Evolutionary conservation across 2,113 vertebrate species (phyloP), one percentile per base, ranked within the genome.

Genomic region (Eudyptes chrysolophus): DNA sequence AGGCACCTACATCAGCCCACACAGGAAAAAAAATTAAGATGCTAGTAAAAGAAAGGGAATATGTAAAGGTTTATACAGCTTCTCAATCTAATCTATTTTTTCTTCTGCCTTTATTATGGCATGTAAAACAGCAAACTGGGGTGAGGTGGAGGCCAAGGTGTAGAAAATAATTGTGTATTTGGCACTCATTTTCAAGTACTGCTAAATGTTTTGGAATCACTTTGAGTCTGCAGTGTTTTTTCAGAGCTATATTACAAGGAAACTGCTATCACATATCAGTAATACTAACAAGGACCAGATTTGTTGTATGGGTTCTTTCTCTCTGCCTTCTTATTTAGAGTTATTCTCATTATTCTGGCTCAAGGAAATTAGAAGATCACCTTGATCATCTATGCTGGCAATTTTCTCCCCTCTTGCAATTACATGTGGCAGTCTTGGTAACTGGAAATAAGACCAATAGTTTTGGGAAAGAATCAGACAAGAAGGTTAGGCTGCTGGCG

Each of bases 1-100:
- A 93, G 84, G 69, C 36, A 95, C 49, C 83, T 87, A 64, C 65
- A 95, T 60, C 79, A 95, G n/a, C 82, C 61, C n/a, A 61, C 30
- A 57, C 5, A 79, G 26, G 30, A 68, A 80, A 85, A 52, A 70
- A 49, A 70, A 34, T 49, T 89, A 90, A 95, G 38, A 84, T 84
- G 52, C 13, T 83, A 65, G 69, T 74, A 72, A 89, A 95, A 89
- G 46, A 90, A 74, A 71, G 4, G 24, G 32, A 77, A 81, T 84
- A 40, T 62, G 21, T 72, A 90, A 94, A 86, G 42, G 9, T 24
- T 90, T 94, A 82, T 58, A 84, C 22, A 69, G 62, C 38, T 84
- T 87, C 55, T 88, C 48, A 64, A 29, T 22, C 34, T 87, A 66
- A 83, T 68, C 30, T 76, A 0, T 44, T 66, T 77, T 72, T 77